Conservation (phyloP, 2,797 vertebrate species). For the Dallia pectoralis region DNA sequence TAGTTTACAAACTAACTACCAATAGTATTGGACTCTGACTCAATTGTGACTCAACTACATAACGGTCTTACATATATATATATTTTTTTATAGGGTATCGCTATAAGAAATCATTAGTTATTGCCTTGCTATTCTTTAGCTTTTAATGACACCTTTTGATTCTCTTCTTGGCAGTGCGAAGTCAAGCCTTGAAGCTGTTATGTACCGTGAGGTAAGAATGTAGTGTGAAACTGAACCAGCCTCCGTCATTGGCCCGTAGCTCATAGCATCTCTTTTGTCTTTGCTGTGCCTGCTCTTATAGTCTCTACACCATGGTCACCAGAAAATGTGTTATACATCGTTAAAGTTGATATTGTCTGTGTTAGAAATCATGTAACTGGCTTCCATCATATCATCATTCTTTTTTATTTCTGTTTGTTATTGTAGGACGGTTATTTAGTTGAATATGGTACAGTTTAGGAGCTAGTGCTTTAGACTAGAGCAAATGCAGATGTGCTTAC, state of each 20-base stretch:
- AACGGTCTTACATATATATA: too few species aligned
- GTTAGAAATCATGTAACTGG: background rate
- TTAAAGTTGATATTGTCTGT: background rate
- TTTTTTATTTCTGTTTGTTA: background rate
- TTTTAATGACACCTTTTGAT: background rate
- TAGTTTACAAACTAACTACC: background rate
- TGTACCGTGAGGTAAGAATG: constrained; percentile 80
- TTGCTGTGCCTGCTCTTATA: background rate
- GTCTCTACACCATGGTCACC: background rate
- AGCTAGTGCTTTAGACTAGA: background rate
- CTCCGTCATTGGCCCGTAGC: background rate
- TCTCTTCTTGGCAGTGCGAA: constrained; percentile 69
- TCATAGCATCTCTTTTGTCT: constrained; percentile 36
- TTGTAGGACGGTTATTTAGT: background rate
- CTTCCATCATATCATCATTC: too few species aligned
- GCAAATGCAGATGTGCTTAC: background rate
- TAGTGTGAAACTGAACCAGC: background rate
- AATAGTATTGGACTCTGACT: too few species aligned
- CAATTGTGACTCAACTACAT: background rate
- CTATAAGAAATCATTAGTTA: background rate
- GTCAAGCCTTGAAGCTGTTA: constrained; percentile 81
- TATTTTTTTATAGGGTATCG: too few species aligned
- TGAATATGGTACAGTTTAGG: background rate
- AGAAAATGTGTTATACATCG: background rate
- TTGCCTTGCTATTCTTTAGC: background rate